Base-by-base conservation (phyloP, 2,113 vertebrate species). In the Coregonus clupeaformis region DNA sequence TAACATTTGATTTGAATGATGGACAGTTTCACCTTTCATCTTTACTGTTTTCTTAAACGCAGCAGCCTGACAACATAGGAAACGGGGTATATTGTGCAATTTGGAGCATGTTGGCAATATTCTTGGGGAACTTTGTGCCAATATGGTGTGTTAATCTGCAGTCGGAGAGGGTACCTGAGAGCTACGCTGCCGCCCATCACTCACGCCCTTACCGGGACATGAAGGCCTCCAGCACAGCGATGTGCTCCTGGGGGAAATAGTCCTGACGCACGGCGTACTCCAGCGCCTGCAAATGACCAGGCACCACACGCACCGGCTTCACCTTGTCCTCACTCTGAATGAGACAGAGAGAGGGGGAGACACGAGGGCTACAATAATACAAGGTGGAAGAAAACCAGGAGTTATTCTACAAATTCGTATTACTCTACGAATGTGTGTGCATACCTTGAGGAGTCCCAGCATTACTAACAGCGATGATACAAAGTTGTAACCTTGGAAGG, bases 361-460 rank as follows among this genome's bases (percentile, higher is more conserved):
- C 11, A 20, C 13, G 9, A 20, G n/a, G 49, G 29, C 3, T 32
- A 5, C 22, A 63, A 42, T 42, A 42, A 29, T 49, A 65, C 11
- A 7, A 64, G 69, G 30, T 6, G 9, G 36, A 60, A 22, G n/a
- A 4, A n/a, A 55, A 55, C 4, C 16, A 55, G 18, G 20, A 55
- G 52, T 55, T 16, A 16, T 16, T 55, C 12, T 13, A 20, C 3
- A 55, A 55, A 55, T 36, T 36, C 7, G 9, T 36, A 55, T n/a
- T 47, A 5, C 52, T 7, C 12, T 55, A 18, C 6, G 5, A 9
- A 16, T 9, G 57, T 60, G 30, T 14, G 22, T 47, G 36, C 12
- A 78, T 77, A 98, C 98, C 96, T 99, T 99, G 68, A 99, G 92
- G 6, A 99, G 91, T 27, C 97, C 98, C 83, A 98, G 95, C 85